Evolutionary conservation across 2,888 invertebrate species (phyloP).

Genomic region (Macrophya alboannulata): DNA sequence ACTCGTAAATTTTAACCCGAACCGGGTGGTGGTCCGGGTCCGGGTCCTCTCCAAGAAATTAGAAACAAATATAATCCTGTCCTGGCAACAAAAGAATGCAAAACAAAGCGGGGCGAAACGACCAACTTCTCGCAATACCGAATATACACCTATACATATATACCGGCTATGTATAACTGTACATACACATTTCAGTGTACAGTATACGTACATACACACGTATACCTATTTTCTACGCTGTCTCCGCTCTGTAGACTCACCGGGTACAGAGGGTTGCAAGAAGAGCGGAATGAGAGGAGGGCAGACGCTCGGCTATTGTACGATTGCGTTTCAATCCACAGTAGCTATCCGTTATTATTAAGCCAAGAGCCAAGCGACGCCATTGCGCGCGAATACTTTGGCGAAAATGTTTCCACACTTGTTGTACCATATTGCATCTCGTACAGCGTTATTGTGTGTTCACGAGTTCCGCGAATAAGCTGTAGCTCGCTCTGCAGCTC

Average conservation of each 20-base stretch:
- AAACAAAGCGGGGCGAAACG: constrained; percentile 42
- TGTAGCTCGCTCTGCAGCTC: not conserved
- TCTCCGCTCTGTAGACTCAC: not conserved
- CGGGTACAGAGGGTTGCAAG: not conserved
- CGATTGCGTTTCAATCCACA: constrained; percentile 52
- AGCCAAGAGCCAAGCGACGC: constrained; percentile 29
- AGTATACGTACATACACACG: not conserved
- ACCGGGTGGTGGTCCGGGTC: not conserved
- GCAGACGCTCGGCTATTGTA: constrained; percentile 40
- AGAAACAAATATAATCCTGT: constrained; percentile 56
- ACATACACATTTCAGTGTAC: not conserved
- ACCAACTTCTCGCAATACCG: constrained; percentile 52
- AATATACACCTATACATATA: constrained; percentile 10
- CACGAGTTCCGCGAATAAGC: not conserved
- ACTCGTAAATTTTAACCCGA: constrained; percentile 42
- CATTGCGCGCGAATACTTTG: constrained; percentile 35
- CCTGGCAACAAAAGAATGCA: constrained; percentile 22
- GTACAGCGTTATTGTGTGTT: constrained; percentile 2
- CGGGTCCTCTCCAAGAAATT: constrained; percentile 35
- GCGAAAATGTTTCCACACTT: constrained; percentile 18
- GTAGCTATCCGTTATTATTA: constrained; percentile 49
- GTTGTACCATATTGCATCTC: constrained; percentile 18
- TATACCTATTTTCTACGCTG: not conserved
- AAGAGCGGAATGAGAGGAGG: not conserved
- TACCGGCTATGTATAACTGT: not conserved